A percentile compares a stretch with the other conserved stretches of the same genome.
Conservation (phyloP, 2,888 invertebrate species). For the Drosophila emarginata region DNA sequence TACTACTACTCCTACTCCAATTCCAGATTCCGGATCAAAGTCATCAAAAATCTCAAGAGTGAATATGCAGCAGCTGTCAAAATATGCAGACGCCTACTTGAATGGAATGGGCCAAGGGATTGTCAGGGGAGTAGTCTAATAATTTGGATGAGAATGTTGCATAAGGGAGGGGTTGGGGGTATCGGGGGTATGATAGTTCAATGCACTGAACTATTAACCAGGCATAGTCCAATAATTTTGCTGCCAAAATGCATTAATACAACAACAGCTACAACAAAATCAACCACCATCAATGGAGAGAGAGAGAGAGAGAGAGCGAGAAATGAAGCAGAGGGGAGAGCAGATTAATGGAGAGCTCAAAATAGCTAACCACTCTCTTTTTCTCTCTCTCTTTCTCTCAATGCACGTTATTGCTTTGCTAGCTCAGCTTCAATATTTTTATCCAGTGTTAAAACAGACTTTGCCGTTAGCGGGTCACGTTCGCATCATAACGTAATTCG, state of each 20-base stretch:
- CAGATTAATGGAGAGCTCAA: constrained; percentile 27
- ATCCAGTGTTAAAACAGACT: constrained; percentile 37
- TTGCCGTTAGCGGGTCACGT: constrained; percentile 26
- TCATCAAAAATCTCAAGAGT: constrained; percentile 37
- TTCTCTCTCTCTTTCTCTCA: not conserved
- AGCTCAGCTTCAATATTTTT: constrained; percentile 8
- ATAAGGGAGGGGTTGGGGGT: constrained; percentile 17
- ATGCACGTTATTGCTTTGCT: not conserved
- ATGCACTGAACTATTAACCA: constrained; percentile 49
- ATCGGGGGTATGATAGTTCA: constrained; percentile 44
- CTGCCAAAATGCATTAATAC: constrained; percentile 18
- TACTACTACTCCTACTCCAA: not conserved
- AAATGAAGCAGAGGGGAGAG: constrained; percentile 20
- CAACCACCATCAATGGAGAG: constrained; percentile 16
- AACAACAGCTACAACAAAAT: not conserved
- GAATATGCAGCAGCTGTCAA: constrained; percentile 59
- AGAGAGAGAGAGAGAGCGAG: constrained; percentile 10
- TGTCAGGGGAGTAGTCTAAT: not conserved
- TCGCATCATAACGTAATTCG: constrained; percentile 23
- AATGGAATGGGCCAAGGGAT: constrained; percentile 8
- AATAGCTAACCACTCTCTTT: constrained; percentile 14
- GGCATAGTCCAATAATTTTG: constrained; percentile 7
- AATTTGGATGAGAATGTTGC: not conserved
- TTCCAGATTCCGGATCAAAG: not conserved
- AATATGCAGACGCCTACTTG: constrained; percentile 63